Base-by-base conservation (phyloP, 2,888 invertebrate species). In the Nymphalis c-album region DNA sequence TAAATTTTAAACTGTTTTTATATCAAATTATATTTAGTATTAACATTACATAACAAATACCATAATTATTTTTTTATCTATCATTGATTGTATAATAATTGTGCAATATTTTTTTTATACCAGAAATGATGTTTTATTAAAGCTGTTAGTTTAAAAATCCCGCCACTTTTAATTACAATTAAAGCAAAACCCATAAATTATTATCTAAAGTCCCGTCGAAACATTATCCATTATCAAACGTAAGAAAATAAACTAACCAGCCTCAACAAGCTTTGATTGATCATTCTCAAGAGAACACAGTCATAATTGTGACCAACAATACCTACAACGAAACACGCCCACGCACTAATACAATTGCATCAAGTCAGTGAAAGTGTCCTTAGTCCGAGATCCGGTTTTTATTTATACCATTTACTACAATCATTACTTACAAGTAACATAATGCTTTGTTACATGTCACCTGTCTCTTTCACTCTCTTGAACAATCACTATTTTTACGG, bases 341-440 rank as follows among this genome's bases (percentile, higher is more conserved):
- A 13, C n/a, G 31, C 22, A 51, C 50, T 22, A 46, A 53, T 20
- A 31, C 50, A 63, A n/a, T 71, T 71, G 66, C 63, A 60, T 64
- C 67, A 71, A 35, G 63, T 50, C 46, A 68, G 73, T 71, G 69
- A 73, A 70, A 69, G 69, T 71, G 71, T 70, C 72, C 73, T 72
- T 73, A 68, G 55, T 5, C 26, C 53, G 35, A 61, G 69, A 65
- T 72, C 70, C 72, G 72, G 72, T 73, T 72, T 60, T 64, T 61
- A 66, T 66, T 70, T 31, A 50, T 18, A 62, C 26, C 46, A 63
- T 40, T 66, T 48, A 63, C 47, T 66, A n/a, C 46, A 7, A 47
- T 17, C 17, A 48, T 50, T 48, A n/a, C n/a, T 48, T 18, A 50
- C 50, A 3, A 50, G 10, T 10, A 18, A 50, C 18, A 8, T 4